Evolutionary conservation across 2,797 vertebrate species (phyloP).

Genomic region (Rhinichthys osculus): DNA sequence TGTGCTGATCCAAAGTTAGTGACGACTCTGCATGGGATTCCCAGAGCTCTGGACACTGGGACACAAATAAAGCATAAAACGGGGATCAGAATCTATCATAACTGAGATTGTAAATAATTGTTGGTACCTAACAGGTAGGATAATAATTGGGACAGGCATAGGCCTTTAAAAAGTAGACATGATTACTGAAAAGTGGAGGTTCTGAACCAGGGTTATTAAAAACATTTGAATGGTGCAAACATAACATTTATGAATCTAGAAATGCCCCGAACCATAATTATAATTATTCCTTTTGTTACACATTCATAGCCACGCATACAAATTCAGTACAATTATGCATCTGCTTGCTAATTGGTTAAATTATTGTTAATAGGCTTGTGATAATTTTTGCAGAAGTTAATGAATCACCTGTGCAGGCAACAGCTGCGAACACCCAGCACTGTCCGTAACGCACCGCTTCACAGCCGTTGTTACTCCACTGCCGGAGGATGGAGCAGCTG

Average conservation of each 20-base stretch:
- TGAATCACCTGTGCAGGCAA: conserved; percentile 87
- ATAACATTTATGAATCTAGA: background rate
- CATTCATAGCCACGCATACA: background rate
- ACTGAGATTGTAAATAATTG: background rate
- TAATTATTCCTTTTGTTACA: background rate
- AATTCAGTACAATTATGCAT: background rate
- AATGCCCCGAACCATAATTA: background rate
- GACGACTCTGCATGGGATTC: conserved; percentile 87
- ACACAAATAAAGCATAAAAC: background rate
- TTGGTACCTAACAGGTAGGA: background rate
- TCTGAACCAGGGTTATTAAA: background rate
- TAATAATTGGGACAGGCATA: background rate
- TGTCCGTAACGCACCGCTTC: conserved; percentile 90
- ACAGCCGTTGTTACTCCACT: conserved; percentile 83
- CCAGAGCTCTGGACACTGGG: conserved; percentile 89
- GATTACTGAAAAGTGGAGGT: background rate
- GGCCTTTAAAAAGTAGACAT: background rate
- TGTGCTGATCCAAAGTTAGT: conserved; percentile 94
- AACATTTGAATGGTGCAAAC: background rate
- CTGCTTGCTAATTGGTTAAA: background rate
- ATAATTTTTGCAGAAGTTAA: background rate
- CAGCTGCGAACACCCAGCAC: conserved; percentile 97
- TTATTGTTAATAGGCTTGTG: background rate
- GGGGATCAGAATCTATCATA: background rate
- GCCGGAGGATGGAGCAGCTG: conserved; percentile 87